phyloP scores from a whole-genome alignment of 2,797 vertebrate species.

The Tympanoctomys barrerae region DNA sequence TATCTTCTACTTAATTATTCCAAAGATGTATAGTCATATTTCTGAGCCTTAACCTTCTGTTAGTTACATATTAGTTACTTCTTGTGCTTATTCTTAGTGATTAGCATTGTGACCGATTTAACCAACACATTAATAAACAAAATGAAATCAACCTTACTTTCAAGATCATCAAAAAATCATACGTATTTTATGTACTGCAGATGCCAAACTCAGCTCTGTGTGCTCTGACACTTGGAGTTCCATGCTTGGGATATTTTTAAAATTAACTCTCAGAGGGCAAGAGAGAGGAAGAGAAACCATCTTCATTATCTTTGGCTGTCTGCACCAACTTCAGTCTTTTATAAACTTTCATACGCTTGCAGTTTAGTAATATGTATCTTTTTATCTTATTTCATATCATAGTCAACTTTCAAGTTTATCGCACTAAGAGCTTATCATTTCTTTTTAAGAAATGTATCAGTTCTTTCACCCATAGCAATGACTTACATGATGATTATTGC shows the following conservation, averaged over 20 bases:
- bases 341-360: background rate
- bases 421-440: background rate
- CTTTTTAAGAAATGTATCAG: background rate
- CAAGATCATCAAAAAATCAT: background rate
- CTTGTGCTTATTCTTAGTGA: background rate
- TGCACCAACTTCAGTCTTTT: background rate
- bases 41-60: background rate
- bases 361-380: background rate
- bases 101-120: background rate
- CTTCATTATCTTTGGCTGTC: background rate
- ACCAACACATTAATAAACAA: background rate
- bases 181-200: background rate
- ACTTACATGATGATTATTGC: background rate
- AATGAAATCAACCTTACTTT: background rate
- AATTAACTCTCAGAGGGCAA: background rate
- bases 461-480: background rate
- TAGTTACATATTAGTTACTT: background rate
- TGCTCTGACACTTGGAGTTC: background rate
- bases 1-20: slow-evolving; percentile 10
- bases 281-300: background rate
- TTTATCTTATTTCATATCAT: background rate
- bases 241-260: background rate
- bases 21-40: background rate
- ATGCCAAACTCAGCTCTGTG: background rate
- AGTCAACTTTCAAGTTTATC: background rate